Base-by-base conservation (phyloP, 1,140 invertebrate species). In the Neuroterus valhalla region DNA sequence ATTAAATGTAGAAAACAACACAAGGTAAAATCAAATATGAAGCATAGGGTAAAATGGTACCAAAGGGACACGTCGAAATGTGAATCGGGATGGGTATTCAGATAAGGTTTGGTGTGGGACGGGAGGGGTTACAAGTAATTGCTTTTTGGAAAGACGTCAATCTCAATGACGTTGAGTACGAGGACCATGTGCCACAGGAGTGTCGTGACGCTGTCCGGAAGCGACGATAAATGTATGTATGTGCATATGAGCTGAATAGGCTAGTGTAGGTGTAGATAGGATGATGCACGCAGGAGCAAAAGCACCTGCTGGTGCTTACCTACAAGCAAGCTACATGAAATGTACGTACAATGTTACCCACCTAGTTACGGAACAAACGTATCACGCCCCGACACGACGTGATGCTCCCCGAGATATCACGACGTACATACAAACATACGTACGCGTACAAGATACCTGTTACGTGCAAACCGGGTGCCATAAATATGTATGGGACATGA, bases 401-500 rank as follows among this genome's bases (percentile, higher is more conserved):
- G 76, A 80, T 77, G 72, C 44, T 62, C 66, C 71, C 71, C 26
- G 72, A 74, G 80, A 82, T 80, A 82, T 78, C 71, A 38, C 26
- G 23, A 43, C 15, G 42, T 78, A 70, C 71, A 70, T 70, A 75
- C 42, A 70, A 68, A 75, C 42, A 72, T 75, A 77, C 45, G 68
- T 74, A 73, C 52, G 21, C 46, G 68, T 74, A 76, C 31, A 3
- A 38, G 31, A 8, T 66, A 74, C 71, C 72, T 78, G 79, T 78
- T 74, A 78, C 77, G 75, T 80, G 76, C 71, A 81, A 81, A 78
- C 77, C 70, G 67, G 73, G 66, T 68, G 72, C 74, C 78, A 88
- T 88, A 88, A 88, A 88, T 88, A 88, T 88, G 86, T 88, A 88
- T 88, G 83, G 86, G 78, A 84, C 87, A 88, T 88, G 86, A 88